Conservation (phyloP, 2,797 vertebrate genomes). For the Anguilla pacifica region DNA sequence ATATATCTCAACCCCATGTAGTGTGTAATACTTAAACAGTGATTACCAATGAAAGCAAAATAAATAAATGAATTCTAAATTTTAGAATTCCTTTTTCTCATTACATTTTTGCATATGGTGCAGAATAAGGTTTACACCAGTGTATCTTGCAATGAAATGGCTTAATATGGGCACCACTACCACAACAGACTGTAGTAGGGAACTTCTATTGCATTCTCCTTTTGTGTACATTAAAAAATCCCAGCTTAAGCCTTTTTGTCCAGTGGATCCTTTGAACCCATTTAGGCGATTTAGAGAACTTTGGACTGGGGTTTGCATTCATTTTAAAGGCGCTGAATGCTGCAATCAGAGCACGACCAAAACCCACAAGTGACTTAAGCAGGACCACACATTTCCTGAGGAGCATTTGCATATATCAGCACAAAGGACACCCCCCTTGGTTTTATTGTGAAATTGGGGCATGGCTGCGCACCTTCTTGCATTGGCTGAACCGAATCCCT, state of each 20-base stretch:
- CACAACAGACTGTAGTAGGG: constrained; percentile 91
- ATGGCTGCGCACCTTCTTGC: constrained; percentile 68
- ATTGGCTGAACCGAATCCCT: constrained; percentile 54
- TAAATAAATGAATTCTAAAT: constrained; percentile 88
- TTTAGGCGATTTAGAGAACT: constrained; percentile 96
- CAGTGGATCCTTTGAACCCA: constrained; percentile 99
- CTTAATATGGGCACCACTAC: constrained; percentile 92
- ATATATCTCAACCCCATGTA: constrained; percentile 88
- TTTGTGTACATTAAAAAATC: constrained; percentile 99
- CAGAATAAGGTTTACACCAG: constrained; percentile 76
- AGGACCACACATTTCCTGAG: constrained; percentile 95
- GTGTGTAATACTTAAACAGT: constrained; percentile 92
- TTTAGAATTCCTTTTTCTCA: constrained; percentile 77
- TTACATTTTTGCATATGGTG: constrained; percentile 89
- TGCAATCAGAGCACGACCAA: constrained; percentile 97
- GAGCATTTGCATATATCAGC: constrained; percentile 99
- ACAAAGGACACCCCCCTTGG: constrained; percentile 70
- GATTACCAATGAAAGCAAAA: constrained; percentile 98
- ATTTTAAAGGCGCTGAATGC: constrained; percentile 99
- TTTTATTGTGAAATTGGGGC: constrained; percentile 79
- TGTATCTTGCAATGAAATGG: constrained; percentile 85
- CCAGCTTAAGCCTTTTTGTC: constrained; percentile 99
- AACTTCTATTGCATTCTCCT: constrained; percentile 99
- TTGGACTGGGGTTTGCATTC: constrained; percentile 95
- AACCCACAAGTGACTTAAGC: constrained; percentile 94